A percentile compares a stretch with the other conserved stretches of the same genome.
Evolutionary conservation across 2,888 invertebrate species (phyloP).

Genomic region (Drosophila prolongata): DNA sequence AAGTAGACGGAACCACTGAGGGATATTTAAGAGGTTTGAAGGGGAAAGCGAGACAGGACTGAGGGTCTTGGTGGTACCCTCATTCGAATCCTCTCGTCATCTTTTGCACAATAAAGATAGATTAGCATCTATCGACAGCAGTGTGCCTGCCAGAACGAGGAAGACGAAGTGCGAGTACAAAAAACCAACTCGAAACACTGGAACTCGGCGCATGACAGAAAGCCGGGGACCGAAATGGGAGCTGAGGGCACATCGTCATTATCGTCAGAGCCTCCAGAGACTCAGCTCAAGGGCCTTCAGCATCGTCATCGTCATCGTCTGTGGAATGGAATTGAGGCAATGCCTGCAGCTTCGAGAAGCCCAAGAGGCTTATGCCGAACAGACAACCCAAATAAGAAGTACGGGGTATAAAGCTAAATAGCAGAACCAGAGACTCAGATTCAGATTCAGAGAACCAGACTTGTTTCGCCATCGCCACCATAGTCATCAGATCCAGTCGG

Average conservation of each 20-base stretch:
- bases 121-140: constrained; percentile 74
- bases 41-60: constrained; percentile 6
- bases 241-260: constrained; percentile 52
- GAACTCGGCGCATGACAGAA: constrained; percentile 63
- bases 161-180: constrained; percentile 32
- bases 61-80: constrained; percentile 13
- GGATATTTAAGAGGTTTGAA: constrained; percentile 11
- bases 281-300: constrained; percentile 7
- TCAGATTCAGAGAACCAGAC: constrained; percentile 14
- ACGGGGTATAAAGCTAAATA: constrained; percentile 19
- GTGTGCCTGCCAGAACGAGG: constrained; percentile 62
- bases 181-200: constrained; percentile 47
- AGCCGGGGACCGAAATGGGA: constrained; percentile 22
- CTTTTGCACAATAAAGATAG: constrained; percentile 76
- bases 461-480: constrained; percentile 19
- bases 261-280: not conserved
- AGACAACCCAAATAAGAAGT: constrained; percentile 71
- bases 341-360: constrained; percentile 53
- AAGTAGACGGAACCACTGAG: too few species aligned
- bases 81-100: constrained; percentile 70
- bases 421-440: constrained; percentile 8
- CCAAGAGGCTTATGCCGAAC: constrained; percentile 70
- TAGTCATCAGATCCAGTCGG: constrained; percentile 2
- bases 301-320: constrained; percentile 34
- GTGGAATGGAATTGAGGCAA: constrained; percentile 55